Base-by-base conservation (phyloP, 2,888 invertebrate species). In the Andrena flavipes region DNA sequence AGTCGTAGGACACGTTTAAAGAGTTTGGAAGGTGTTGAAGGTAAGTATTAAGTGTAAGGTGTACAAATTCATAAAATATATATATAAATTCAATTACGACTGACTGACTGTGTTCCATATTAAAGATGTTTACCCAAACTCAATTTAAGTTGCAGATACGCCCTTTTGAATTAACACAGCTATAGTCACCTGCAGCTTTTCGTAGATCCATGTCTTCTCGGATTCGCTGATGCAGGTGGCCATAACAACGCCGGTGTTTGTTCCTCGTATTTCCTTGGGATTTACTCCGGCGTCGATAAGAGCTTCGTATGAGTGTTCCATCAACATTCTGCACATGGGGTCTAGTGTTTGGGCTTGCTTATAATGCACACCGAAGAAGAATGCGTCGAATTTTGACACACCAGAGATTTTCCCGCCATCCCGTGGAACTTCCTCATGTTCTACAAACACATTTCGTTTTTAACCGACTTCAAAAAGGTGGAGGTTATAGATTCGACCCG, bases 161-260 rank as follows among this genome's bases (percentile, higher is more conserved):
- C 42, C 13, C 4, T 13, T 4, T 5, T 5, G 42, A 42, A 42
- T 42, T 42, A 42, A 42, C 42, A 5, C 42, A 16, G 16, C 10
- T 26, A 56, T 8, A 33, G 64, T 69, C 65, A 96, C 95, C 94
- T 95, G 95, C 20, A 96, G 95, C 76, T 96, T 95, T 89, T 97
- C 96, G 77, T 95, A 95, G 81, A 96, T 95, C 95, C 96, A 96
- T 0, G 96, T 96, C 88, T 96, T 96, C 87, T 96, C 96, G 0
- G 96, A 95, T 91, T 97, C 97, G 0, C 96, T 96, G 80, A 72
- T 56, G 85, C 96, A 96, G 8, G 96, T 95, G 29, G 97, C 97
- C 42, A 97, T 94, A 91, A 96, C 97, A 0, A 97, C 97, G 49
- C 97, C 97, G 0, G 96, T 97, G 85, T 95, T 96, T 0, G 95